A percentile compares a stretch with the other conserved stretches of the same genome.
Conservation (phyloP, 2,113 vertebrate genomes). For the Astatoreochromis straeleni region DNA sequence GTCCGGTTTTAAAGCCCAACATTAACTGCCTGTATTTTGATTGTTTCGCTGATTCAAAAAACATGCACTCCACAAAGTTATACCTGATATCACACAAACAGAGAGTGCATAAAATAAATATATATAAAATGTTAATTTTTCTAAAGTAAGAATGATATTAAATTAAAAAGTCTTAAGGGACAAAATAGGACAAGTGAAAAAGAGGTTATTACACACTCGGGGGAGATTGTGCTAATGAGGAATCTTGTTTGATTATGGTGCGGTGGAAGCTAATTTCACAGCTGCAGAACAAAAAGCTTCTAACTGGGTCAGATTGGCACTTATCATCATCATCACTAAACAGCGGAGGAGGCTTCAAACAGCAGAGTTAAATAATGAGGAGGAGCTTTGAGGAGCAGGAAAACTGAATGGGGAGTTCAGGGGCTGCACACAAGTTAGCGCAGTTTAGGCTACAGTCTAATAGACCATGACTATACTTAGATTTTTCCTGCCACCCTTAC, state of each 20-base stretch:
- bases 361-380: background rate
- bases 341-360: conserved; percentile 15
- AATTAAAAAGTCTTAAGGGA: background rate
- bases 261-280: conserved; percentile 39
- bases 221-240: conserved; percentile 53
- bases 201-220: background rate
- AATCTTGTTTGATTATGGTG: conserved; percentile 41
- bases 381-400: background rate
- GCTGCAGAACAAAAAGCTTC: conserved; percentile 24
- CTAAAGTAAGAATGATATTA: background rate
- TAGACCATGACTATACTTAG: background rate
- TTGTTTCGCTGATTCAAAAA: background rate
- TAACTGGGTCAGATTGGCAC: conserved; percentile 61
- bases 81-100: background rate
- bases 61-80: background rate
- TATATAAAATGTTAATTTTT: background rate
- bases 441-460: background rate
- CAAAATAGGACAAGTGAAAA: conserved; percentile 12
- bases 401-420: background rate
- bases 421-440: background rate
- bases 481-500: background rate
- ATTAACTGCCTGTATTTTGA: background rate
- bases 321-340: conserved; percentile 3
- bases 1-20: background rate
- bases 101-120: background rate